A percentile compares a stretch with the other conserved stretches of the same genome.
These are phyloP conservation scores for Prunella fulvescens DNA, from an alignment of 2,113 vertebrate genomes.

Conservation along the genomic window DNA sequence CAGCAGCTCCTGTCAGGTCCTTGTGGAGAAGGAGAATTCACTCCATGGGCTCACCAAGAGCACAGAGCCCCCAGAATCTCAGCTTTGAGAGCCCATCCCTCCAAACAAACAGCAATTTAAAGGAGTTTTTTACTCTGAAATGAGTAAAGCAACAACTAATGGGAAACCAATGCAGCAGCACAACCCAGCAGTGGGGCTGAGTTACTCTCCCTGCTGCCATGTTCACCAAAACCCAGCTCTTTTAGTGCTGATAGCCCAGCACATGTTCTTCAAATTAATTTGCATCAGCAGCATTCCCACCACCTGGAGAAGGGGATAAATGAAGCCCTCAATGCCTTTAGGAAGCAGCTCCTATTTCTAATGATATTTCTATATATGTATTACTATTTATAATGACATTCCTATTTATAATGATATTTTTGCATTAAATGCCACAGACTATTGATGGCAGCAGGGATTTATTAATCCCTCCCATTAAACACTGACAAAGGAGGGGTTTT, in stretches of 20 bases:
- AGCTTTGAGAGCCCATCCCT: not conserved
- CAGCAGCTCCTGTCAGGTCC: not conserved
- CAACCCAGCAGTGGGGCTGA: not conserved
- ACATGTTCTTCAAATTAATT: not conserved
- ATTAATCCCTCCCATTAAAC: not conserved
- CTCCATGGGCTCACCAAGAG: rapidly evolving
- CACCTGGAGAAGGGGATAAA: not conserved
- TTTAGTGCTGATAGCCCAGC: not conserved
- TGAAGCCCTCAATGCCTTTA: not conserved
- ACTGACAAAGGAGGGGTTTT: rapidly evolving
- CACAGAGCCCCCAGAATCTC: not conserved
- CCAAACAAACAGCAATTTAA: not conserved
- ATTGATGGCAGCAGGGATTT: not conserved
- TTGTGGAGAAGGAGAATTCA: not conserved
- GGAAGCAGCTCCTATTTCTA: not conserved
- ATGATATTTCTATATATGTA: not conserved
- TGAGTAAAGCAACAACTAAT: rapidly evolving
- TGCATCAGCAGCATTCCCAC: not conserved
- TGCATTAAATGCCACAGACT: not conserved
- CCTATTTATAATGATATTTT: not conserved
- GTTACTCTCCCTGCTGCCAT: not conserved
- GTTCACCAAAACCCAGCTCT: not conserved
- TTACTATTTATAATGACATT: too few relatives aligned
- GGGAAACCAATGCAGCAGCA: not conserved
- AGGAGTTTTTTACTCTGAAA: not conserved